phyloP scores from a whole-genome alignment of 2,888 invertebrate genomes.

The Drosophila setosimentum region DNA sequence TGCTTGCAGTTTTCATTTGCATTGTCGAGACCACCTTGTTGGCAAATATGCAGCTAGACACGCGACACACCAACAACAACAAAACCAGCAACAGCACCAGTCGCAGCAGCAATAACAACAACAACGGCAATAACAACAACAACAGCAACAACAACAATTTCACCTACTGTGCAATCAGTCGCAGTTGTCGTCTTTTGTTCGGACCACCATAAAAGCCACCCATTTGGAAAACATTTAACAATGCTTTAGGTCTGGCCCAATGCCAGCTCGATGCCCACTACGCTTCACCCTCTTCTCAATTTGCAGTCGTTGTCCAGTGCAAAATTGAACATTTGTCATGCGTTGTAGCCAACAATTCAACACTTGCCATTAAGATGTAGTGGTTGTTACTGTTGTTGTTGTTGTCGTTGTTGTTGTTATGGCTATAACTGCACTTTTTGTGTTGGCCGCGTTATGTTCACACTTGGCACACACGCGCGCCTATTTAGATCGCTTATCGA shows the following conservation, averaged over 20 bases:
- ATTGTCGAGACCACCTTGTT: constrained; percentile 53
- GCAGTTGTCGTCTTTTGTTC: constrained; percentile 57
- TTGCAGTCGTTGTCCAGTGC: constrained; percentile 31
- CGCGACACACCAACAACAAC: constrained; percentile 26
- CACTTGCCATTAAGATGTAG: constrained; percentile 51
- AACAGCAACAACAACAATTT: constrained; percentile 20
- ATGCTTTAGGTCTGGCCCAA: constrained; percentile 54
- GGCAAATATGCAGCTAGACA: constrained; percentile 26
- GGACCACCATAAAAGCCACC: constrained; percentile 46
- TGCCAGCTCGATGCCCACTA: constrained; percentile 45
- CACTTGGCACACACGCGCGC: constrained; percentile 40
- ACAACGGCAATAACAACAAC: constrained; percentile 13
- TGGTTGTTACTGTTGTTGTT: constrained; percentile 11
- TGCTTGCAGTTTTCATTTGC: constrained; percentile 37
- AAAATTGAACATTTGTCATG: constrained; percentile 65
- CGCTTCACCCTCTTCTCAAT: background rate
- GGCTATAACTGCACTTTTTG: constrained; percentile 40
- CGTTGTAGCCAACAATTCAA: constrained; percentile 40
- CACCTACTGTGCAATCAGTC: constrained; percentile 42
- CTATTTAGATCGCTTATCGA: constrained; percentile 73
- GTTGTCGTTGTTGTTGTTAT: constrained; percentile 27
- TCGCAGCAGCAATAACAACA: constrained; percentile 5
- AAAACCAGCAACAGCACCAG: constrained; percentile 5
- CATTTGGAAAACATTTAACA: constrained; percentile 69
- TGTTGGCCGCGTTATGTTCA: constrained; percentile 54